Evolutionary conservation across 2,113 vertebrate genomes (phyloP), one percentile per base, ranked within the genome.

Genomic region (Laticauda laticaudata): DNA sequence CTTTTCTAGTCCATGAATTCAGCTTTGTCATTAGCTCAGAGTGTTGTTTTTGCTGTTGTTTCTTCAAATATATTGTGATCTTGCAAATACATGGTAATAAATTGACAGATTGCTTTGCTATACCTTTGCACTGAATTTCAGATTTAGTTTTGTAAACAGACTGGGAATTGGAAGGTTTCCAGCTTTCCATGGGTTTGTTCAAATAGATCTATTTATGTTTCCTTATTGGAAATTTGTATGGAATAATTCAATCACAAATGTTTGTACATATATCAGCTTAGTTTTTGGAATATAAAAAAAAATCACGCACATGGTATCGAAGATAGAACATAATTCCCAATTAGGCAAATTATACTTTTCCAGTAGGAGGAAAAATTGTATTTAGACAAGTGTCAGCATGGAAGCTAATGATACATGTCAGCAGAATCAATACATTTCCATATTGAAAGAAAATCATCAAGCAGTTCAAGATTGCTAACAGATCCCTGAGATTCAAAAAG

Each of bases 201-300:
- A 64, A 53, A 86, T 61, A 87, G 55, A 87, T 53, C 59, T 61
- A 51, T 92, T 87, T 64, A 64, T 39, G 86, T 48, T 69, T 87
- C 8, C 86, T 88, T 88, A 51, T 15, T 64, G 81, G 87, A 91
- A 55, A 87, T 9, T 64, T 34, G 12, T 43, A 54, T 4, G 39
- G 86, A 53, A 64, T 12, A 64, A 34, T 51, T 39, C 9, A 64
- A 8, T 88, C 57, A 92, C 48, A 69, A 92, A n/a, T 39, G 87
- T 53, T 88, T 88, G 61, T 64, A 69, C n/a, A 26, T n/a, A 39
- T 26, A 64, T 64, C 21, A 92, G 51, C 3, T 87, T 53, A 53
- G 48, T 92, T 48, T 88, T 88, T 88, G 51, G 86, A 92, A 92
- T 88, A 87, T 87, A 64, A 8, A 57, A 87, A 34, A 61, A 92